Evolutionary conservation across 2,113 vertebrate species (phyloP).

Genomic region (Lota lota): DNA sequence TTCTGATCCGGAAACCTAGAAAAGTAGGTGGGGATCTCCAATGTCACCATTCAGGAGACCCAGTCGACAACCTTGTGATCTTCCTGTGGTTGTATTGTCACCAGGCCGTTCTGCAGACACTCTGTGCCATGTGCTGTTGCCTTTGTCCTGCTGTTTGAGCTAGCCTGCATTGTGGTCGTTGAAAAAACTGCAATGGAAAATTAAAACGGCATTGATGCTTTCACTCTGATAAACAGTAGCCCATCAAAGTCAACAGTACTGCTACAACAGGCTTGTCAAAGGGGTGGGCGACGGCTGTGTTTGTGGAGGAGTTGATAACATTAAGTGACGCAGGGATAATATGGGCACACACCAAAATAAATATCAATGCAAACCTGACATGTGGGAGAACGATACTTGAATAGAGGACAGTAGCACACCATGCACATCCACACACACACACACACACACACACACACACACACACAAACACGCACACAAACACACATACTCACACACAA

Average conservation of each 20-base stretch:
- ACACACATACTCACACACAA: slow-evolving; percentile 10
- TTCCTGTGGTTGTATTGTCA: too few relatives aligned
- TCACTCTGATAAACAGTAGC: slow-evolving; percentile 10
- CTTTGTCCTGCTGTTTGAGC: background rate
- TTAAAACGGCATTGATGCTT: slow-evolving; percentile 10
- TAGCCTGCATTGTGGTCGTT: slow-evolving; percentile 6
- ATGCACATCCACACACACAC: background rate
- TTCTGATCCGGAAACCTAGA: too few relatives aligned
- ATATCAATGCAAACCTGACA: too few relatives aligned
- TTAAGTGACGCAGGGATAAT: too few relatives aligned
- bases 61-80: too few relatives aligned
- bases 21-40: too few relatives aligned
- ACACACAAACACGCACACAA: slow-evolving; percentile 2
- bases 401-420: background rate
- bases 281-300: background rate
- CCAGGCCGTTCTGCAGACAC: too few relatives aligned
- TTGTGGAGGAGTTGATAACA: too few relatives aligned
- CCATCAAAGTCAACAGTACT: slow-evolving; percentile 18
- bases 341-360: background rate
- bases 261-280: slow-evolving; percentile 5
- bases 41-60: too few relatives aligned
- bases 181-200: slow-evolving; percentile 9
- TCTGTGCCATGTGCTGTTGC: too few relatives aligned
- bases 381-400: too few relatives aligned
- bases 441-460: background rate